Conservation (phyloP, 2,888 invertebrate species). For the Drosophila pseudotalamancana region DNA sequence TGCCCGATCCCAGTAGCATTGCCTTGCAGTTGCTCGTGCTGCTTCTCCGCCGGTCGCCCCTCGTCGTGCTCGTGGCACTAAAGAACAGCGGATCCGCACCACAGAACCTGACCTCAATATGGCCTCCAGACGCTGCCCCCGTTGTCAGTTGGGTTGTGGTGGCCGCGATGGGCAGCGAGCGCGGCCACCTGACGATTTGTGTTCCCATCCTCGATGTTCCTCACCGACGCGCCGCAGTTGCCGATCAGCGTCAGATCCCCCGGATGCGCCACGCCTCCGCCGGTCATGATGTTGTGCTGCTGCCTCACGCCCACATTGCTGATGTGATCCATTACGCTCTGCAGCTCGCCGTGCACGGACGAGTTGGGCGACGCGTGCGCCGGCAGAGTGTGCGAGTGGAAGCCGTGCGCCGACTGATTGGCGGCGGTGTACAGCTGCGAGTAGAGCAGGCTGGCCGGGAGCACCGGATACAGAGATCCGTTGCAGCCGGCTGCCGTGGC, state of each 20-base stretch:
- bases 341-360: slow-evolving; percentile 88
- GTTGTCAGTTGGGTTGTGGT: slow-evolving; percentile 84
- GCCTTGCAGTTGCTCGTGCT: slow-evolving; percentile 48
- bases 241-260: slow-evolving; percentile 84
- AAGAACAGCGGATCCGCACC: slow-evolving; percentile 83
- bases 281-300: slow-evolving; percentile 85
- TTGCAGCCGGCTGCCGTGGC: slow-evolving; percentile 86
- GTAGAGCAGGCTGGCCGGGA: slow-evolving; percentile 92
- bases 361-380: slow-evolving; percentile 87
- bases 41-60: slow-evolving; percentile 60
- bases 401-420: slow-evolving; percentile 89
- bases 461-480: slow-evolving; percentile 90
- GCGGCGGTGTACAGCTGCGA: slow-evolving; percentile 93
- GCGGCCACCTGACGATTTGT: slow-evolving; percentile 84
- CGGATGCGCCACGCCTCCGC: slow-evolving; percentile 82
- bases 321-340: slow-evolving; percentile 91
- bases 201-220: slow-evolving; percentile 84
- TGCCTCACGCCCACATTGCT: slow-evolving; percentile 87
- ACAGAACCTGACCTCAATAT: slow-evolving; percentile 86
- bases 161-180: slow-evolving; percentile 83
- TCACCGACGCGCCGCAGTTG: slow-evolving; percentile 83
- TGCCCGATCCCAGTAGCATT: slow-evolving; percentile 21
- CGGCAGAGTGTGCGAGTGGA: slow-evolving; percentile 88
- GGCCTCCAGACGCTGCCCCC: slow-evolving; percentile 91
- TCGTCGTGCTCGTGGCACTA: slow-evolving; percentile 82